These are phyloP conservation scores for Pristionchus exspectatus DNA, from an alignment of 2,888 invertebrate species.

Conservation along the genomic window DNA sequence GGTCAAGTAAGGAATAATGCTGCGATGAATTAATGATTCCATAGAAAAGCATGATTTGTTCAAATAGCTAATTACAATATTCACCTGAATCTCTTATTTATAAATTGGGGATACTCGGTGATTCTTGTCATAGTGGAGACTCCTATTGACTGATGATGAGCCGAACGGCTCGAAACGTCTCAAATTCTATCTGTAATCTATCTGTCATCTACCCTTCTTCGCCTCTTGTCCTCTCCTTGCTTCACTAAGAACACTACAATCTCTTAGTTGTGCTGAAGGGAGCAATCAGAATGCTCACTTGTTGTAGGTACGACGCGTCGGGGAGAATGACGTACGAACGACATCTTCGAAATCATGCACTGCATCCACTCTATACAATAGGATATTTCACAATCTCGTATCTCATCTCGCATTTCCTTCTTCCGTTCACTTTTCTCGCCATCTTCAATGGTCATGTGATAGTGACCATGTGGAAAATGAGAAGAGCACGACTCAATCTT, in stretches of 20 bases:
- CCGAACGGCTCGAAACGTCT: too few species aligned
- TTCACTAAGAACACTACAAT: too few species aligned
- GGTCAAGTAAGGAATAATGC: constrained; percentile 64
- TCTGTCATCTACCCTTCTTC: too few species aligned
- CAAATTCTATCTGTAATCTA: too few species aligned
- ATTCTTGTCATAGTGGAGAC: too few species aligned
- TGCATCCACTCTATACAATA: constrained; percentile 20
- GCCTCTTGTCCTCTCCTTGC: too few species aligned
- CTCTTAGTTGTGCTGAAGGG: too few species aligned
- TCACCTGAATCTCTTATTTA: too few species aligned
- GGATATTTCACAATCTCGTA: constrained; percentile 62
- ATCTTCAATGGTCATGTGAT: constrained; percentile 73
- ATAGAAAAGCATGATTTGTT: neutral
- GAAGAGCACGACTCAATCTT: constrained; percentile 69
- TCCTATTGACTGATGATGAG: too few species aligned
- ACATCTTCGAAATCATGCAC: constrained; percentile 1
- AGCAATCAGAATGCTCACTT: too few species aligned
- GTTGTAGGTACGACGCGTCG: constrained; percentile 35
- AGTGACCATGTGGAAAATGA: constrained; percentile 69
- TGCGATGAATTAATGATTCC: neutral
- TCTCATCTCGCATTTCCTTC: constrained; percentile 76
- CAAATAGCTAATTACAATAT: too few species aligned
- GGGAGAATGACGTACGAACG: constrained; percentile 23
- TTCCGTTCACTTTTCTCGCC: constrained; percentile 75
- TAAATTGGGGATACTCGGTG: too few species aligned